phyloP scores from a whole-genome alignment of 2,113 vertebrate genomes.

The human region GRCh38 chr2:186115501-186116000 shows the following conservation, averaged over 20 bases:
- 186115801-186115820: slow-evolving; percentile 65
- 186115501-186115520: not conserved
- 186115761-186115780: slow-evolving; percentile 50
- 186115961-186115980: slow-evolving; percentile 21
- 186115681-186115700: slow-evolving; percentile 42
- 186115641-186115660: slow-evolving; percentile 10
- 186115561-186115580: not conserved
- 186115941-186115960: not conserved
- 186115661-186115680: slow-evolving; percentile 56
- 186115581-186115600: slow-evolving; percentile 13
- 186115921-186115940: slow-evolving; percentile 51
- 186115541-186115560: not conserved
- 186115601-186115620: slow-evolving; percentile 18
- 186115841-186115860: slow-evolving; percentile 49
- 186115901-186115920: slow-evolving; percentile 28
- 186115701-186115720: slow-evolving; percentile 67
- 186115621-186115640: not conserved
- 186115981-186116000: slow-evolving; percentile 1
- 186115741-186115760: slow-evolving; percentile 63
- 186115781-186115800: slow-evolving; percentile 42
- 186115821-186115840: slow-evolving; percentile 63
- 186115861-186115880: slow-evolving; percentile 67
- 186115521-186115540: slow-evolving; percentile 34
- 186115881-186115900: slow-evolving; percentile 59
- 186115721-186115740: slow-evolving; percentile 71